phyloP scores from a whole-genome alignment of 2,888 invertebrate species.

The Dioctria rufipes region DNA sequence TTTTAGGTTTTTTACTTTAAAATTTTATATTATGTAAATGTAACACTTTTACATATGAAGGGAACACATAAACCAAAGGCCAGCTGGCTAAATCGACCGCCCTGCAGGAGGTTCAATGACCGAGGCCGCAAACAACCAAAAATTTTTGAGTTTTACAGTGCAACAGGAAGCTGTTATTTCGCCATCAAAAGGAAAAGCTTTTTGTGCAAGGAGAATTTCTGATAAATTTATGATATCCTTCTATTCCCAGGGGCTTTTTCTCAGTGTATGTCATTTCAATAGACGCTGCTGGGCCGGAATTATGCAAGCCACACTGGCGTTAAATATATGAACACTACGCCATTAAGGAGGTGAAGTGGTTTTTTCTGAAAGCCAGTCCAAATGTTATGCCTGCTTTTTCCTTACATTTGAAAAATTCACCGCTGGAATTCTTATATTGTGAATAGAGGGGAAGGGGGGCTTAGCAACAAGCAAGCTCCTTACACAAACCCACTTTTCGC shows the following conservation, averaged over 20 bases:
- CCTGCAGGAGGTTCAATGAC: too few species aligned
- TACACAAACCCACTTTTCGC: too few species aligned
- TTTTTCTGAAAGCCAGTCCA: neutral
- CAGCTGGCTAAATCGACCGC: neutral
- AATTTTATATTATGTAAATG: too few species aligned
- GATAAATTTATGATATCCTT: conserved; percentile 34
- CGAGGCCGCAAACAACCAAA: neutral
- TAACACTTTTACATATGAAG: neutral
- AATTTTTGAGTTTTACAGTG: conserved; percentile 2
- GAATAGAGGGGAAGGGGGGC: too few species aligned
- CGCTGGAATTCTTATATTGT: too few species aligned
- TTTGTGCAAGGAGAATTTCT: neutral
- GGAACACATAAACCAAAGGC: neutral
- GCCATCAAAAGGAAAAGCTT: neutral
- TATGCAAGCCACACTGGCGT: conserved; percentile 15
- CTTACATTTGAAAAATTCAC: neutral
- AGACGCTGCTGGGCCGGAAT: conserved; percentile 6
- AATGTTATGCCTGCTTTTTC: neutral
- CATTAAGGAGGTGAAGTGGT: neutral
- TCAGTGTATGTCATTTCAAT: conserved; percentile 23
- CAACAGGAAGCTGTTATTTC: neutral
- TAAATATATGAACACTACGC: conserved; percentile 16
- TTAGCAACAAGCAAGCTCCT: too few species aligned
- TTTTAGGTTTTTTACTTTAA: too few species aligned
- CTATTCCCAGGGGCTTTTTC: conserved; percentile 5